Percentiles rank a stretch among this genome's conserved stretches.
These are phyloP conservation scores for Meteorus cinctellus DNA, from an alignment of 2,888 invertebrate species.

Conservation along the genomic window DNA sequence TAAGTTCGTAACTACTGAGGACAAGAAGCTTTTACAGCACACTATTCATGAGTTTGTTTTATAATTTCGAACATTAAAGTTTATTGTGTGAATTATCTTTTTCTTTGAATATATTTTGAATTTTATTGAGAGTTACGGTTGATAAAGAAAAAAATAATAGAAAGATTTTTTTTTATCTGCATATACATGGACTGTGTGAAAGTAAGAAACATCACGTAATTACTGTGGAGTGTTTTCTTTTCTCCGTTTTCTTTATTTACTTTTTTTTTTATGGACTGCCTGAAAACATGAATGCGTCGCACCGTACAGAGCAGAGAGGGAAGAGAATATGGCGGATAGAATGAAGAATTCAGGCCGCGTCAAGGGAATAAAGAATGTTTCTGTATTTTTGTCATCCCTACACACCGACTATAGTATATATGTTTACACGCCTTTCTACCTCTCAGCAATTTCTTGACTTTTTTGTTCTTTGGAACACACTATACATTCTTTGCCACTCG, in stretches of 20 bases:
- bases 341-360: slow-evolving; percentile 29
- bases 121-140: neutral
- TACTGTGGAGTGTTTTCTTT: slow-evolving; percentile 29
- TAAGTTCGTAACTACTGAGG: neutral
- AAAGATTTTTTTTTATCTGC: neutral
- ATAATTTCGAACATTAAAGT: no score
- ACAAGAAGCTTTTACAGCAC: neutral
- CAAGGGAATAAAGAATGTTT: slow-evolving; percentile 33
- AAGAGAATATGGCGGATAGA: slow-evolving; percentile 17
- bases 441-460: neutral
- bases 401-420: slow-evolving; percentile 1
- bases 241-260: neutral
- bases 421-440: slow-evolving; percentile 13
- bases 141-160: slow-evolving; percentile 6
- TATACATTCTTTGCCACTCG: no score
- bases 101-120: neutral
- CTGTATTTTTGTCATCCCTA: slow-evolving; percentile 31
- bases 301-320: neutral
- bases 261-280: slow-evolving; percentile 13
- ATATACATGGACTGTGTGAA: neutral
- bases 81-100: no score
- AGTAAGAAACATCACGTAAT: slow-evolving; percentile 28
- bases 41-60: no score
- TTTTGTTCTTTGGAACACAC: no score
- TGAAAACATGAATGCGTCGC: slow-evolving; percentile 27